A percentile compares a stretch with the other conserved stretches of the same genome.
These are phyloP conservation scores for Rafetus swinhoei DNA, from an alignment of 2,113 vertebrate genomes.

Conservation along the genomic window DNA sequence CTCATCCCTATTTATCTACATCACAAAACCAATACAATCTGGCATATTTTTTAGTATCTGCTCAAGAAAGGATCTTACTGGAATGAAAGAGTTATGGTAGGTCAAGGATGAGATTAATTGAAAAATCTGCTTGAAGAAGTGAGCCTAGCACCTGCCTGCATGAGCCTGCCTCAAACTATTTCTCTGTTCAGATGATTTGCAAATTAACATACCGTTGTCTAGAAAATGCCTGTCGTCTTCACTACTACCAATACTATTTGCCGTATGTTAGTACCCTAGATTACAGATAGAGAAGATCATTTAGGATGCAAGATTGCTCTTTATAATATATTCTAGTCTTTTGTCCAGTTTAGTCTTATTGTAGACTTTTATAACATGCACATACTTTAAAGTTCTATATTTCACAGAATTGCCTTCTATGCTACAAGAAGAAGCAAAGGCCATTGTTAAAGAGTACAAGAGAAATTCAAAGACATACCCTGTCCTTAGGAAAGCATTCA, in stretches of 20 bases:
- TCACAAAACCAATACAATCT: neutral
- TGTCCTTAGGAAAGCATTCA: neutral
- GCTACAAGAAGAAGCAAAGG: neutral
- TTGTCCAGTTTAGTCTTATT: neutral
- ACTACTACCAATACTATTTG: neutral
- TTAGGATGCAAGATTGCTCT: neutral
- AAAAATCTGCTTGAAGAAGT: neutral
- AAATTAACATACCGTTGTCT: neutral
- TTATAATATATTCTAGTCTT: neutral
- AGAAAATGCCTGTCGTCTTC: neutral
- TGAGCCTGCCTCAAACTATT: fast-evolving
- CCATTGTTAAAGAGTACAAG: neutral
- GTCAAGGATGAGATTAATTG: neutral
- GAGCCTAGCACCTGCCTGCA: neutral
- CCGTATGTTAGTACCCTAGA: neutral
- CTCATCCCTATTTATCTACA: neutral
- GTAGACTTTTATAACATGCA: neutral
- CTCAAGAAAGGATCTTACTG: neutral
- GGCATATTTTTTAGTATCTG: fast-evolving
- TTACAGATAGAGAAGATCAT: neutral
- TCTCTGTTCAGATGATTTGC: neutral
- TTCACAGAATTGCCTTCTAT: neutral
- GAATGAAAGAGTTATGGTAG: neutral
- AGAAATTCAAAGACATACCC: neutral
- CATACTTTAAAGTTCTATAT: neutral